Evolutionary conservation across 2,888 invertebrate genomes (phyloP), one percentile per base, ranked within the genome.

Genomic region (Cataglyphis albicans): DNA sequence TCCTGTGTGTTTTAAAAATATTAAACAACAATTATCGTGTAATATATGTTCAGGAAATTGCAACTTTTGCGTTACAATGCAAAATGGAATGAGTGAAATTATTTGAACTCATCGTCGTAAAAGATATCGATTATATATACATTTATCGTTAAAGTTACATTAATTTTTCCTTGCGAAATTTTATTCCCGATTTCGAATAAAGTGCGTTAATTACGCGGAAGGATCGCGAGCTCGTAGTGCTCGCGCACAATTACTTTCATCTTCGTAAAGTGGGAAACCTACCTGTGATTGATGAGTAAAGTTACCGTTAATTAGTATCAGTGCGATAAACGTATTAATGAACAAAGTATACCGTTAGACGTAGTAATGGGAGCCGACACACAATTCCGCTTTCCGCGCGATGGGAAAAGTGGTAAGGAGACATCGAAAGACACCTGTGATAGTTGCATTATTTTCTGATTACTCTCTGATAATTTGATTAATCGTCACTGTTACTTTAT

Each of bases 251-350:
- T 32, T 68, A 57, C 15, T 21, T 44, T 18, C 32, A 59, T 7
- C 57, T 55, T 72, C 1, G 1, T 18, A 12, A 21, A 4, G 18
- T 21, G 3, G 38, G 44, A 9, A 44, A 70, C 4, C 32, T 59
- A 35, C 18, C 7, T 29, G 38, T 72, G 44, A 80, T 80, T 72
- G 72, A 80, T 80, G 78, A 59, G 44, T 35, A 25, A 32, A 72
- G 44, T 80, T 80, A 72, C 78, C 78, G 59, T 80, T 80, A 80
- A 80, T 80, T 80, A 59, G 72, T 44, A 80, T 61, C 44, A 35
- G 44, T 35, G n/a, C 25, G 59, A 59, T 72, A 72, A 72, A 59
- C 72, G 41, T 25, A 59, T 80, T 72, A 80, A 70, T 44, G 78
- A 78, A 48, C 44, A 48, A 80, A 59, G 59, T 72, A 52, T 32